Conservation (phyloP, 2,113 vertebrate genomes). For the western clawed frog (Xenopus tropicalis) region DNA sequence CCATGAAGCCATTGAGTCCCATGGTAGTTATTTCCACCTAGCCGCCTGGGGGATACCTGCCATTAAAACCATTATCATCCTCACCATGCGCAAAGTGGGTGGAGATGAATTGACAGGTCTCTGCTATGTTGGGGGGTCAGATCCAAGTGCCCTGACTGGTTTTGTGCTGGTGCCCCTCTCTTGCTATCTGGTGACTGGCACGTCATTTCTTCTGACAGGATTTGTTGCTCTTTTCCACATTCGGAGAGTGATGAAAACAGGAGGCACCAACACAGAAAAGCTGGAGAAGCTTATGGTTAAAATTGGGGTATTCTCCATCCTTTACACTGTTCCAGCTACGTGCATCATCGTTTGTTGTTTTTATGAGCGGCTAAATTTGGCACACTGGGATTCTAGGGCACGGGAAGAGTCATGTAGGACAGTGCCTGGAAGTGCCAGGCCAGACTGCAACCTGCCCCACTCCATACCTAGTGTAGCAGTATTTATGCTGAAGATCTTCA, state of each 20-base stretch:
- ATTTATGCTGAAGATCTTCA: slow-evolving; percentile 99
- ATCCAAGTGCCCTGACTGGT: slow-evolving; percentile 78
- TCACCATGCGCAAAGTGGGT: slow-evolving; percentile 93
- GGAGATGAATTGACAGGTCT: slow-evolving; percentile 94
- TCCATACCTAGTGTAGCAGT: slow-evolving; percentile 91
- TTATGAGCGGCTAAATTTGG: slow-evolving; percentile 92
- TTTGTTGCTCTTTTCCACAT: slow-evolving; percentile 98
- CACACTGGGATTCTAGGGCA: slow-evolving; percentile 87
- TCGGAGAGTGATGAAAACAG: slow-evolving; percentile 93
- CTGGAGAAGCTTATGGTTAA: slow-evolving; percentile 98
- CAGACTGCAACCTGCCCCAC: slow-evolving; percentile 80
- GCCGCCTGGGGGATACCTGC: slow-evolving; percentile 94
- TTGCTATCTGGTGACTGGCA: slow-evolving; percentile 90
- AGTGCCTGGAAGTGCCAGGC: slow-evolving; percentile 62
- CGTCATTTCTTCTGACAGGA: slow-evolving; percentile 94
- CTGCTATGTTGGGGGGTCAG: slow-evolving; percentile 92
- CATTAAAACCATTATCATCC: slow-evolving; percentile 91
- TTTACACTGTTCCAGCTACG: slow-evolving; percentile 94
- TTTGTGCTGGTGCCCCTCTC: slow-evolving; percentile 91
- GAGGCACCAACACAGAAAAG: slow-evolving; percentile 94
- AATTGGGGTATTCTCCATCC: slow-evolving; percentile 94
- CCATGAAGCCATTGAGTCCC: slow-evolving; percentile 94
- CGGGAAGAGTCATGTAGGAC: slow-evolving; percentile 70
- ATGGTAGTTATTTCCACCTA: slow-evolving; percentile 97
- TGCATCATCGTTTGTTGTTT: slow-evolving; percentile 96